Conservation (phyloP, 53 echinoderm and acorn worm species). For the Apostichopus leukothele region DNA sequence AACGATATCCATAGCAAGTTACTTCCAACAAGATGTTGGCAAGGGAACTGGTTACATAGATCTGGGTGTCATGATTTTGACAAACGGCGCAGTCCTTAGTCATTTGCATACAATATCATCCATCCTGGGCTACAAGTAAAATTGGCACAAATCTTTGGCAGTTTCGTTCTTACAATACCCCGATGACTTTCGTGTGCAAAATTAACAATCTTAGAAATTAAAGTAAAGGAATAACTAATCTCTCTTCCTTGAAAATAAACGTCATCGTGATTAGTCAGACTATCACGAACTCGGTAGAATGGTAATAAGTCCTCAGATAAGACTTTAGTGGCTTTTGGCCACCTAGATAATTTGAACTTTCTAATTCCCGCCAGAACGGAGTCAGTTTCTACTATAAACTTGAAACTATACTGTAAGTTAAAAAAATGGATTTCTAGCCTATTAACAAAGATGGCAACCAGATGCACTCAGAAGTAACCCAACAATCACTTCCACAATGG, state of each 20-base stretch:
- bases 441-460: too few species aligned
- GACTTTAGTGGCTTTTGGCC: background rate
- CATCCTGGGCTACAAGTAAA: background rate
- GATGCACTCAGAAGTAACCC: too few species aligned
- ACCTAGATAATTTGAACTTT: background rate
- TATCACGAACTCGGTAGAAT: too few species aligned
- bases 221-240: background rate
- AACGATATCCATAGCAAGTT: background rate
- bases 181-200: constrained; percentile 11
- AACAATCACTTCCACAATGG: too few species aligned
- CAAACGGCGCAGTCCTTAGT: background rate
- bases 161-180: background rate
- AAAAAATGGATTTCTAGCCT: too few species aligned
- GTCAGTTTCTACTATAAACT: too few species aligned
- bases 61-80: background rate
- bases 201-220: background rate
- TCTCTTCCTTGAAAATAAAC: background rate
- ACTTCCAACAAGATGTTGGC: background rate
- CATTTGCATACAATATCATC: background rate
- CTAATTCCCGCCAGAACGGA: too few species aligned
- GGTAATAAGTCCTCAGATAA: background rate
- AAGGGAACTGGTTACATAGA: background rate
- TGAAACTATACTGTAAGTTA: too few species aligned
- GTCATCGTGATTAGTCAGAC: too few species aligned
- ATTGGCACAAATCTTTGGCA: background rate